These are phyloP conservation scores for Montipora sp. DNA, from an alignment of 64 coral and sea anemone genomes.

Conservation along the genomic window DNA sequence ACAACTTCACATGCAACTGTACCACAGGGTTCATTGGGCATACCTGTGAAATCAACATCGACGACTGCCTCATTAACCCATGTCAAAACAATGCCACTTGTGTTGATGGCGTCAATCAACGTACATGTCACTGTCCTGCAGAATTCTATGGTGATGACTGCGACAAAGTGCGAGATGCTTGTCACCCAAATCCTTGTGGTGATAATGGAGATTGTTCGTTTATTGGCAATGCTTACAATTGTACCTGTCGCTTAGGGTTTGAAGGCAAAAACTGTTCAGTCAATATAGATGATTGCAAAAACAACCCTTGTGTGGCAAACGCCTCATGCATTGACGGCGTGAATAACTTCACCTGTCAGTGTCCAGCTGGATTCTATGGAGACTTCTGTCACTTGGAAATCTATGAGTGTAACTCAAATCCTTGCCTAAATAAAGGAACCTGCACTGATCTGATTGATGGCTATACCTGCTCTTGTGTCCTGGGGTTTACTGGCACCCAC, in stretches of 20 bases:
- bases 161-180: neutral
- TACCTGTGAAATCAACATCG: neutral
- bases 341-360: slow-evolving; percentile 84
- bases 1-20: slow-evolving; percentile 28
- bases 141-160: slow-evolving; percentile 27
- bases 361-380: slow-evolving; percentile 75
- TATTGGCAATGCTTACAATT: neutral
- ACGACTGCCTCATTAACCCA: neutral
- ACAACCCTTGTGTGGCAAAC: slow-evolving; percentile 70
- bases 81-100: slow-evolving; percentile 26
- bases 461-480: neutral
- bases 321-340: slow-evolving; percentile 78
- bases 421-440: neutral
- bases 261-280: slow-evolving; percentile 11
- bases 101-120: slow-evolving; percentile 17
- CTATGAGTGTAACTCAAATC: neutral
- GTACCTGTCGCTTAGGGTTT: slow-evolving; percentile 14
- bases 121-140: neutral
- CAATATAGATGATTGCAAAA: slow-evolving; percentile 60
- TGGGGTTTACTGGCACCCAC: slow-evolving; percentile 22
- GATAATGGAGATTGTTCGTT: neutral
- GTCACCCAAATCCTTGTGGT: neutral
- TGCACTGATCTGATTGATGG: neutral
- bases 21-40: neutral
- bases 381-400: slow-evolving; percentile 36